Base-by-base conservation (phyloP, 2,888 invertebrate species). In the Agrochola lota region DNA sequence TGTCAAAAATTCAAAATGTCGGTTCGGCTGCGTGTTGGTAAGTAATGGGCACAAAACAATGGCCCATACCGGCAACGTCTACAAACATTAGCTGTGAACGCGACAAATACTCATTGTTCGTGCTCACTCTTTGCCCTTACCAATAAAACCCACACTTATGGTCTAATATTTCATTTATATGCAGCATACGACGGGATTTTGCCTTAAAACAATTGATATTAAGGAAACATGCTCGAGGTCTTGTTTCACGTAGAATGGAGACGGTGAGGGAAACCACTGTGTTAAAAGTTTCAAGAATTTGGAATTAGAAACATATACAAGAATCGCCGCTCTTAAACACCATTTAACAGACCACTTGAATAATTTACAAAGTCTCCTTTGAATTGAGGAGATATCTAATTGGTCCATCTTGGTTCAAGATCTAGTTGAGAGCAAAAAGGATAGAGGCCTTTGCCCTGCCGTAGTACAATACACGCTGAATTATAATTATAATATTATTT, bases 101-200 rank as follows among this genome's bases (percentile, higher is more conserved):
- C 83, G 78, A 88, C 88, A 89, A 88, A 87, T 88, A 85, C 80
- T 86, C 86, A 90, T 91, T 91, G 91, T 92, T 90, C 88, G 83
- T 86, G 84, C 88, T 77, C 80, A 86, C 86, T 80, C 83, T 80
- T 74, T 81, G 62, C 74, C 84, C 68, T 78, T 69, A 80, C 77
- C 84, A 80, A 86, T 88, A 90, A 89, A 85, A 91, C 80, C 80
- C 76, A 75, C 84, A 73, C 78, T 85, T 90, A 89, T 74, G 88
- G 87, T 80, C 81, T 89, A 90, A 90, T 91, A 85, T 84, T 88
- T 87, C 84, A 85, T 89, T 89, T 89, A 86, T 89, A 91, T 90
- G 89, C 89, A 78, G 15, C 63, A 52, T 70, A 70, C 74, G 74
- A 72, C 59, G 62, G 43, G 59, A 68, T 86, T 87, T 77, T 72